Evolutionary conservation across 2,113 vertebrate genomes (phyloP), one percentile per base, ranked within the genome.

Genomic region (Corythaeola cristata): DNA sequence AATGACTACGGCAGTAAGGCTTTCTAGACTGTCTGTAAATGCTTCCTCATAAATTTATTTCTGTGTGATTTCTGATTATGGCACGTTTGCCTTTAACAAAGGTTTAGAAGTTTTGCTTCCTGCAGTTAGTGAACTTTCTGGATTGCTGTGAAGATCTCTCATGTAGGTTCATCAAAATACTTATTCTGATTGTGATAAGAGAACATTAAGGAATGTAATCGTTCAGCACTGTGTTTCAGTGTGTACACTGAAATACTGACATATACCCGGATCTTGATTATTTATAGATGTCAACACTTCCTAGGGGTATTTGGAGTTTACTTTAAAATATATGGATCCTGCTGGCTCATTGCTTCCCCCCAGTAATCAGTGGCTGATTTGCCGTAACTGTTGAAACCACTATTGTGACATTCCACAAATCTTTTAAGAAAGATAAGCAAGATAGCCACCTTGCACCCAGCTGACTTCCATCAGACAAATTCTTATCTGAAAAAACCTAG

Each of bases 191-290:
- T 44, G 44, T 88, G 85, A 53, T 0, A 14, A 28, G 59, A 68
- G 33, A 47, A 30, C 3, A 0, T 60, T 19, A 19, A 68, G 47
- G 45, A 59, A 20, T 26, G 8, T 60, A 33, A 47, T 8, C 11
- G 6, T 81, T 66, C 21, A 37, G 56, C 0, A 2, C 41, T 5
- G 0, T 8, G 16, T n/a, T 74, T 23, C 3, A 0, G 5, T 35
- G 21, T 44, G 41, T 55, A 12, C 45, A 4, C 1, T 39, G 64
- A 56, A 76, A 39, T 56, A 64, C 41, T 66, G 66, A 16, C 5
- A 1, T 56, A 28, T 21, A 33, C 41, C 33, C 4, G 6, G 23
- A n/a, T 32, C 30, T 75, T 30, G n/a, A 44, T 72, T 79, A 30
- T 58, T 66, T 87, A 28, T 49, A 63, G 27, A 49, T 1, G 13